Evolutionary conservation across 2,888 invertebrate species (phyloP), one percentile per base, ranked within the genome.

Genomic region (Harpalus rubripes): DNA sequence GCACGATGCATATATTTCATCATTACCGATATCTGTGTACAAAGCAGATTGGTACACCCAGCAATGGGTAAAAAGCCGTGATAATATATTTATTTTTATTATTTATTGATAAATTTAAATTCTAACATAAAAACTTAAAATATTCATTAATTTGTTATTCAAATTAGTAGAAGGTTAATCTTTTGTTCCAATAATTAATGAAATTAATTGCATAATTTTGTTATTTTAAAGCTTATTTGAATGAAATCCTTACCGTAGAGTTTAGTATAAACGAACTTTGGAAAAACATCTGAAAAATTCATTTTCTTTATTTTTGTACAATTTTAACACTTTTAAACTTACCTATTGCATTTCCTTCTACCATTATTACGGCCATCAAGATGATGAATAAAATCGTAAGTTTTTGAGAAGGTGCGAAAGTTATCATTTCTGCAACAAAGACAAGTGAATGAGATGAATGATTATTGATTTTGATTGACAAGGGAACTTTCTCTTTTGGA

Each of bases 181-280:
- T 41, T 41, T 63, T 52, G 65, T 65, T 22, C 65, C 41, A 44
- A 65, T 41, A 32, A 56, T 78, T 58, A 78, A 12, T 26, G 18
- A 16, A 59, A 26, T 65, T 56, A 78, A 56, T 32, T 78, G 22
- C 39, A 12, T n/a, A 58, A 58, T 56, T 81, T 61, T 65, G 78
- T 84, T 84, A 84, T 65, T 78, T 16, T 84, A 63, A 32, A 78
- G 52, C 78, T 84, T 84, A 44, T 78, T 84, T 52, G 63, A 84
- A 84, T 68, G 2, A 68, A 7, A 41, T 68, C 18, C 84, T 84
- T 84, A 84, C 84, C 84, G 16, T 84, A 84, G 32, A 78, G 52
- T 84, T 84, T 84, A 44, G 84, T 84, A 78, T 63, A 78, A 78
- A 84, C 65, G 63, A 84, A 84, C 41, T 61, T 84, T 84, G 76